Percentiles rank a stretch among this genome's conserved stretches.
phyloP scores from a whole-genome alignment of 2,113 vertebrate genomes.

The Cranoglanis bouderius region DNA sequence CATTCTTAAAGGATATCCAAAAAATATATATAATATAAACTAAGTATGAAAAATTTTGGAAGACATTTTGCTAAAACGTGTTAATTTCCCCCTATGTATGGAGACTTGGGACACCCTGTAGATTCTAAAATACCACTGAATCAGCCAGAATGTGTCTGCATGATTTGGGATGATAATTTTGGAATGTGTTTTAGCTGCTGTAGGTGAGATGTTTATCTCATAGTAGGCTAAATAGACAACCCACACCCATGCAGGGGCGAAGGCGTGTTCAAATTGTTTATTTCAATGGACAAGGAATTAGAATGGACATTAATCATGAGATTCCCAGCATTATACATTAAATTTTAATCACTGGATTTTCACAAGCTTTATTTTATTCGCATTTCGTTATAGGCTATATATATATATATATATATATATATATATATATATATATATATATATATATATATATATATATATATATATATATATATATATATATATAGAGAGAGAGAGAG shows the following conservation, averaged over 20 bases:
- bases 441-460: too few species aligned
- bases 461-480: too few species aligned
- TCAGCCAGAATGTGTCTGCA: neutral
- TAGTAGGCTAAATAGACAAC: neutral
- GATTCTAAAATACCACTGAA: neutral
- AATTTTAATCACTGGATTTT: neutral
- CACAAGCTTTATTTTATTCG: neutral
- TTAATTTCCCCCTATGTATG: too few species aligned
- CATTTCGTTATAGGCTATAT: neutral
- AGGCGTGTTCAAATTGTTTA: neutral
- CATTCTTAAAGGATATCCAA: too few species aligned
- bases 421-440: too few species aligned
- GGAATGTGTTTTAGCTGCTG: neutral
- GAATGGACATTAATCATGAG: neutral
- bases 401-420: too few species aligned
- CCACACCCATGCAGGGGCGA: neutral
- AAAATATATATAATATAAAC: too few species aligned
- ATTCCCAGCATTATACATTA: neutral
- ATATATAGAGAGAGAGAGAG: too few species aligned
- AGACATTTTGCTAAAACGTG: too few species aligned
- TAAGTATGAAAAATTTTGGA: too few species aligned
- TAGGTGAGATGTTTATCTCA: neutral
- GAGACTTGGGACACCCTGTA: neutral
- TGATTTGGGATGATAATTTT: neutral
- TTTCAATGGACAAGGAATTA: neutral